Evolutionary conservation across 2,888 invertebrate genomes (phyloP), one percentile per base, ranked within the genome.

Genomic region (Conus canariensis): DNA sequence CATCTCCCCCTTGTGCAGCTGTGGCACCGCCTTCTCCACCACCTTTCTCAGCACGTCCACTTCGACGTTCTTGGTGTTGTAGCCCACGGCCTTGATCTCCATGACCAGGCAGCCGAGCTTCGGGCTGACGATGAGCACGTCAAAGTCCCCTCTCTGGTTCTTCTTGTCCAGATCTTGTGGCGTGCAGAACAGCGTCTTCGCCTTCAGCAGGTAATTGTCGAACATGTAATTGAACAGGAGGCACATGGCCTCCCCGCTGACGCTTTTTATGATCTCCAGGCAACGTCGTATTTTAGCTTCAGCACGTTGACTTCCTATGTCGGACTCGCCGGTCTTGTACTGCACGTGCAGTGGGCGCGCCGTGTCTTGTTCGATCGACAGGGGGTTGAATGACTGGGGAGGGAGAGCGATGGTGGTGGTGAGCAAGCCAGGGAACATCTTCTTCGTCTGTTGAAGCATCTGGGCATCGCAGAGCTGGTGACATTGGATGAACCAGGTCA

Each of bases 171-270:
- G 70, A 56, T 85, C n/a, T 8, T 60, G 19, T 14, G 83, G 83
- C 25, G 8, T 82, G 6, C 70, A 25, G 45, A 89, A 89, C 22
- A 85, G 25, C 25, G 22, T 2, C 60, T 60, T 59, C 80, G 14
- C 45, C 45, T 88, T 88, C 64, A 14, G 5, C 83, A 89, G 70
- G 85, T 89, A 89, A 45, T 89, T 70, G 70, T 89, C 85, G 45
- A 89, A 89, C 14, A 58, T 16, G 85, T 83, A 89, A 70, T 85
- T 89, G 67, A 58, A 58, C 30, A 89, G 60, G 58, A 89, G 60
- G 22, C 25, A 64, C 89, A 70, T 56, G 12, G 58, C 19, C 25
- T 85, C 89, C 16, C 56, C n/a, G 22, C 56, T 89, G 83, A 82
- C 70, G 16, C 70, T 45, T 10, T 22, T 22, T 30, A 87, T 70